phyloP scores from a whole-genome alignment of 2,888 invertebrate genomes.

The Cepaea hortensis region DNA sequence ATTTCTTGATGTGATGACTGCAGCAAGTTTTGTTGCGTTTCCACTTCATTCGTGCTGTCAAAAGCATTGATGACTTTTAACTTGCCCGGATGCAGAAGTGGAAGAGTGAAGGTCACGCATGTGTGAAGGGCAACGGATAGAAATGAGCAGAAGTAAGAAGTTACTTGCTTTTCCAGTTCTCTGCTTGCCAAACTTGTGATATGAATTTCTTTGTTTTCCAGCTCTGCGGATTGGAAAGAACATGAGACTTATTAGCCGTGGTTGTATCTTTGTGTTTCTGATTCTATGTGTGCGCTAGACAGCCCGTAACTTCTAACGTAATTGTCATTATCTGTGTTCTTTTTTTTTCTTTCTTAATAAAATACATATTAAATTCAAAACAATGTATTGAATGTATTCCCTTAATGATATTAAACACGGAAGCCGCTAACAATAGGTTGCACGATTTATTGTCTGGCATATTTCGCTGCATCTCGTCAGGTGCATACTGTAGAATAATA shows the following conservation, averaged over 20 bases:
- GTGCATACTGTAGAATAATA: no score
- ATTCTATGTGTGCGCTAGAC: no score
- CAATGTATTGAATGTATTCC: no score
- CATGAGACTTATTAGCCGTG: neutral
- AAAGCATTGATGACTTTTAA: neutral
- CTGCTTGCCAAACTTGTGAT: slow-evolving; percentile 23
- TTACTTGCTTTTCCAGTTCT: slow-evolving; percentile 10
- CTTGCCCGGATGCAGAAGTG: neutral
- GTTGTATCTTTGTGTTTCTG: neutral
- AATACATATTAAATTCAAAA: no score
- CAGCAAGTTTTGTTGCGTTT: neutral
- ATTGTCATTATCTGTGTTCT: no score
- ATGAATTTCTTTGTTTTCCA: neutral
- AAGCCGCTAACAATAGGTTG: no score
- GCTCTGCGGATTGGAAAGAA: neutral
- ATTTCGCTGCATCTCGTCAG: no score
- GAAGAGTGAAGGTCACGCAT: neutral
- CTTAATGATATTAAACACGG: no score
- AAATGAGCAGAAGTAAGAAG: slow-evolving; percentile 24
- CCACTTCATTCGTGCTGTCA: neutral
- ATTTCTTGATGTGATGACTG: neutral
- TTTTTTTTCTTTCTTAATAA: neutral
- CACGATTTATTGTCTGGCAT: no score
- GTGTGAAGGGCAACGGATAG: neutral
- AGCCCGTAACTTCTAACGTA: no score